Evolutionary conservation across 2,113 vertebrate species (phyloP), one percentile per base, ranked within the genome.

Genomic region (Haemorhous mexicanus): DNA sequence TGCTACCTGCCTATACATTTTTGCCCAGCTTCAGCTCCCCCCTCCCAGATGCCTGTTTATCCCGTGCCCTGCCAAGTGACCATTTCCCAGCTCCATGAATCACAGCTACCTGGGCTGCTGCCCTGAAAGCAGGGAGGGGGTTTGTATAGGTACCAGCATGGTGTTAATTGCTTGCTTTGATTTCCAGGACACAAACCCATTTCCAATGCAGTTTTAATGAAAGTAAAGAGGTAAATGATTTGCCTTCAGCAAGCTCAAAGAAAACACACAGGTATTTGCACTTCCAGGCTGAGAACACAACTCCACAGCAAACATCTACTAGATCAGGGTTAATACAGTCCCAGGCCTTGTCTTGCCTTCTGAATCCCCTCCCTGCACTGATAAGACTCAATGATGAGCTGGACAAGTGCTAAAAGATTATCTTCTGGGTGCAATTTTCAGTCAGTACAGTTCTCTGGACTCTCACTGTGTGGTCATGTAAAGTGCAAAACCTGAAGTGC

Each of bases 21-120:
- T 14, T 24, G 58, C 37, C 16, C 46, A 73, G 59, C 10, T 70
- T 35, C 77, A 81, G 56, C 21, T 50, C 6, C 18, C 22, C 21
- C 21, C 46, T 30, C 64, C 28, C 21, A 1, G 26, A 44, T 74
- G n/a, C 16, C 53, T 63, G 26, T 69, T 73, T 37, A 79, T 39
- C 28, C 16, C 0, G 0, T 21, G 26, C 32, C 41, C 44, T 41
- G 46, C 20, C 32, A 73, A 73, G 53, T 0, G 0, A 21, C 30
- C 63, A 27, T 13, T 52, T 69, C 43, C 59, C 69, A 53, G 66
- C 47, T 21, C 52, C 3, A 2, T 16, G 35, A 77, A 67, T 33
- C 55, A 16, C 4, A 7, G 47, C 78, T 37, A 16, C 16, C 28
- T 2, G 1, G 47, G 58, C 39, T 83, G 69, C 79, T 80, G 83